A percentile compares a stretch with the other conserved stretches of the same genome.
Conservation (phyloP, 2,113 vertebrate species). For the Cacatua alba region DNA sequence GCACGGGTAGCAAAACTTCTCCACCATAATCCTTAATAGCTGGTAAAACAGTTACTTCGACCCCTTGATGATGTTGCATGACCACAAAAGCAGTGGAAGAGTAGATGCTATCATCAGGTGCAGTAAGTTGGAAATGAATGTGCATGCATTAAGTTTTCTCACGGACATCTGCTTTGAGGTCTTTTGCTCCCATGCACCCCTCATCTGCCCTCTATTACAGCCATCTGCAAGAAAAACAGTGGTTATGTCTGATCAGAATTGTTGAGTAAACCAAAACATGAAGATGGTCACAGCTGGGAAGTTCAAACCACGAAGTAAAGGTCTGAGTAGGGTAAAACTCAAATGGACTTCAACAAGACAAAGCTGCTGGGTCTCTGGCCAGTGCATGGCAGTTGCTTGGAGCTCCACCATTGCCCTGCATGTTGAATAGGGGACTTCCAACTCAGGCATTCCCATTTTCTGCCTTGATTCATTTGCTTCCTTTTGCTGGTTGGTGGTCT, state of each 20-base stretch:
- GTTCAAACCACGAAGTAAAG: not conserved
- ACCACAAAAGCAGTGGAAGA: not conserved
- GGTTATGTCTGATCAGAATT: not conserved
- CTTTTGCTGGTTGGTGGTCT: not conserved
- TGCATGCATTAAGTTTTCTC: not conserved
- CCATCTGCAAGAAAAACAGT: not conserved
- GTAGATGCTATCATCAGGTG: not conserved
- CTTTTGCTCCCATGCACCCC: not conserved
- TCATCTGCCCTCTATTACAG: not conserved
- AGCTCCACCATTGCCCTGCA: not conserved
- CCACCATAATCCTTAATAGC: not conserved
- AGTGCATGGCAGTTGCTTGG: accelerated
- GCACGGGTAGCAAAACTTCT: not conserved
- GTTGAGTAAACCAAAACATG: not conserved
- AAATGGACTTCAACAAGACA: not conserved
- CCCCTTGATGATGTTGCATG: not conserved
- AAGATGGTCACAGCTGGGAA: not conserved
- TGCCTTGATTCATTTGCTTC: not conserved
- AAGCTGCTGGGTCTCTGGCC: not conserved
- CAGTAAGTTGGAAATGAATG: not conserved
- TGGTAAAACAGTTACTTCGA: not conserved
- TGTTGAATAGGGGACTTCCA: not conserved
- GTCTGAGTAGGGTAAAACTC: not conserved
- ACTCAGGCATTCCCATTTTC: accelerated
- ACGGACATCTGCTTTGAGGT: not conserved